Evolutionary conservation across 2,888 invertebrate species (phyloP).

Genomic region (Chrysomela aeneicollis): DNA sequence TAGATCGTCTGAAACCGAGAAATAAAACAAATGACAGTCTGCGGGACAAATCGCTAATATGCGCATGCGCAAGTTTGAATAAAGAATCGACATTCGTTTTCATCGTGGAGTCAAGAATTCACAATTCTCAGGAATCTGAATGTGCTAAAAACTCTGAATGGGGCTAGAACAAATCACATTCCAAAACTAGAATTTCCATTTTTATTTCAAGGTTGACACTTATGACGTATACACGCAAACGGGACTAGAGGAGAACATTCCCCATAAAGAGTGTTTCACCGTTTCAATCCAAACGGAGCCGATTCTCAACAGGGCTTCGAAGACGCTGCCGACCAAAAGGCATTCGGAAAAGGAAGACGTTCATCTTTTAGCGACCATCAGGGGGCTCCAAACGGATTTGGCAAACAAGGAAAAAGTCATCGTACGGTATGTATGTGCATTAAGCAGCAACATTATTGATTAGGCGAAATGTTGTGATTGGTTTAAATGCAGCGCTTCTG

Average conservation of each 20-base stretch:
- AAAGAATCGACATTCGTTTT: no score
- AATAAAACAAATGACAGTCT: no score
- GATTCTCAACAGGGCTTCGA: slow-evolving; percentile 27
- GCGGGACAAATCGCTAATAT: no score
- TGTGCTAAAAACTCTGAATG: no score
- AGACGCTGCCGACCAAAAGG: slow-evolving; percentile 26
- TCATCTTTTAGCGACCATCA: slow-evolving; percentile 80
- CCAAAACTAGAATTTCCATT: background rate
- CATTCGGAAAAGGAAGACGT: slow-evolving; percentile 72
- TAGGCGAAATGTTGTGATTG: background rate
- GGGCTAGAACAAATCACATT: no score
- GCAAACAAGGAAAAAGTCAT: slow-evolving; percentile 75
- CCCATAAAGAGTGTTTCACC: slow-evolving; percentile 54
- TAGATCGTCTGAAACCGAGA: no score
- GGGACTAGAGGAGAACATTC: slow-evolving; percentile 49
- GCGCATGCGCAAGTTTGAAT: no score
- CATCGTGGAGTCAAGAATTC: no score
- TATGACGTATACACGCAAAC: slow-evolving; percentile 61
- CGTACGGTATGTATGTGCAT: background rate
- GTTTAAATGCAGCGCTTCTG: no score
- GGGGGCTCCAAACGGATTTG: slow-evolving; percentile 78
- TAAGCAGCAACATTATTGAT: background rate
- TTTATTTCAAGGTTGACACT: slow-evolving; percentile 52
- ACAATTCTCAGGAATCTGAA: no score
- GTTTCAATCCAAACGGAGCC: slow-evolving; percentile 52